Evolutionary conservation across 64 coral and sea anemone species (phyloP), one percentile per base, ranked within the genome.

Genomic region (Actinia equina): DNA sequence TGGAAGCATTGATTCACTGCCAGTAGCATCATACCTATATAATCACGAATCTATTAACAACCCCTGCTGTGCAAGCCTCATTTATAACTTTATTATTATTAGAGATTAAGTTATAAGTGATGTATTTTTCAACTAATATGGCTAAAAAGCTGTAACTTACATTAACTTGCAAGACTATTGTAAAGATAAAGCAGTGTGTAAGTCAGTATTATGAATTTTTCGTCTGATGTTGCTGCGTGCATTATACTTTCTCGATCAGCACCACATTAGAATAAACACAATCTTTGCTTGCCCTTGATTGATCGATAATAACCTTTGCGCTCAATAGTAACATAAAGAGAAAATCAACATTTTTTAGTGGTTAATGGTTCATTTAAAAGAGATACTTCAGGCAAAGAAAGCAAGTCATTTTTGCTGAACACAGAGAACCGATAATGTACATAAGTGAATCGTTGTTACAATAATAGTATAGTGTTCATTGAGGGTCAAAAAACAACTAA

Each of bases 221-320:
- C 7, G 46, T 49, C 46, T 49, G 4, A 69, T 5, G 0, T 9
- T 69, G 19, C n/a, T 69, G 19, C 63, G 8, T 69, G n/a, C n/a
- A 22, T 69, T 20, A 23, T 69, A 7, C 19, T 22, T 25, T 22
- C n/a, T 69, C 22, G 63, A 69, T 69, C 63, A 69, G 63, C 63
- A 69, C 17, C 63, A n/a, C 4, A 23, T 5, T 25, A 26, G 3
- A 69, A 69, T 23, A 23, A 69, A 69, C 63, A 69, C 63, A 69
- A 69, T 69, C 63, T 69, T 69, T 69, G 63, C 63, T 10, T 69
- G 63, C 63, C 63, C 63, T 69, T 69, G 20, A 69, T 25, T 69
- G 63, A 69, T 69, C 23, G 63, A 69, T 69, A 69, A 69, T 69
- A 69, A n/a, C 46, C 46, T 69, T 69, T 22, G 23, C 22, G n/a